These are phyloP conservation scores for Shargacucullia verbasci DNA, from an alignment of 2,888 invertebrate species.

Conservation along the genomic window DNA sequence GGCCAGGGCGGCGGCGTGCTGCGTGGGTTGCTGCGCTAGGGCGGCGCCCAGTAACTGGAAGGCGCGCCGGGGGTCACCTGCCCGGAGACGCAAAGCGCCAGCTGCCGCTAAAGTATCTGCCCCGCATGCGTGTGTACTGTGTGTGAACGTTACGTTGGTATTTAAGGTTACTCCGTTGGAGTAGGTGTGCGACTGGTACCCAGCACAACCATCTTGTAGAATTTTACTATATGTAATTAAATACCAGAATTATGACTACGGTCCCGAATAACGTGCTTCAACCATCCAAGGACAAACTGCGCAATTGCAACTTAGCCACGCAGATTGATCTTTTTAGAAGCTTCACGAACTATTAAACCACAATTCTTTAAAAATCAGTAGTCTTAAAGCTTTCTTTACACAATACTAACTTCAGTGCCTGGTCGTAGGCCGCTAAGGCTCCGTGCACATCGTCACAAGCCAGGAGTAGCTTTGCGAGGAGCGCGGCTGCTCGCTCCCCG, in stretches of 20 bases:
- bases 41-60: conserved; percentile 89
- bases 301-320: no score
- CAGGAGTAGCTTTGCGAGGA: conserved; percentile 92
- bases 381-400: no score
- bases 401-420: conserved; percentile 91
- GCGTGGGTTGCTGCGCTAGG: conserved; percentile 81
- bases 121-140: conserved; percentile 76
- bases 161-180: no score
- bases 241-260: no score
- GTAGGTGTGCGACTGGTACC: no score
- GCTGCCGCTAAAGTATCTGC: conserved; percentile 87
- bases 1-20: conserved; percentile 85
- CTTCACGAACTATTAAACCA: no score
- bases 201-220: no score
- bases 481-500: conserved; percentile 92
- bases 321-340: no score
- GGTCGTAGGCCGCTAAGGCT: conserved; percentile 92
- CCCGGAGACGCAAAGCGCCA: conserved; percentile 83
- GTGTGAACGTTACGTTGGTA: neutral
- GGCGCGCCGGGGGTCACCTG: conserved; percentile 84
- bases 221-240: no score
- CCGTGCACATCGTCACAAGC: conserved; percentile 91
- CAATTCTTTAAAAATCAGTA: no score
- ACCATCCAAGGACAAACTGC: no score
- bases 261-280: no score